Base-by-base conservation (phyloP, 2,797 vertebrate species). In the Neostethus bicornis region DNA sequence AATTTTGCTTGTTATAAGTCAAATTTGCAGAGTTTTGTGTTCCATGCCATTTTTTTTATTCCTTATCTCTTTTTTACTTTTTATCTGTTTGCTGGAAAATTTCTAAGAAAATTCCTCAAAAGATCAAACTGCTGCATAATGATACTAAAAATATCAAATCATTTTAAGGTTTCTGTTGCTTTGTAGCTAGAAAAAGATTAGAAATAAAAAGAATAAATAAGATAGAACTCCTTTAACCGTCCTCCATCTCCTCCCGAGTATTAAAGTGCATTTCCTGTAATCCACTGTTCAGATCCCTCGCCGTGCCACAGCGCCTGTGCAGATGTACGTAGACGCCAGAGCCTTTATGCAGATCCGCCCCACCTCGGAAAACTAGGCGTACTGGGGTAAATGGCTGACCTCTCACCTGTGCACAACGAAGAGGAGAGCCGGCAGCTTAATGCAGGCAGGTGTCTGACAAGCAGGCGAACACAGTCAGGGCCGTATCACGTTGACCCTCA, bases 1-100 rank as follows among this genome's bases (percentile, higher is more conserved):
- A 96, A 98, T 99, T 98, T 98, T 97, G 93, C 94, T 94, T 94
- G 95, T 96, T 97, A 98, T 97, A 97, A 99, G 96, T 99, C 96
- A 98, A 96, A 97, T 97, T 98, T 97, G 95, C 92, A 93, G 94
- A 96, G 95, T 96, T 97, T 96, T 95, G 94, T 96, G 93, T 97
- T 95, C 92, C 94, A 92, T 75, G 83, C 93, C 91, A 95, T 95
- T 93, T 94, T 91, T 49, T 75, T 63, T 56, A 49, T 63, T 58
- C 66, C 66, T 16, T 21, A 23, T 28, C 9, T 20, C 32, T 29
- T 32, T 46, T 57, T 24, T 2, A 5, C 21, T 56, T 26, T 29
- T 34, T 59, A 66, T 65, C 25, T 66, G 49, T 81, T 80, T 80
- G 68, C 73, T 2, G 14, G 65, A 54, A 66, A 71, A 66, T 55